A percentile compares a stretch with the other conserved stretches of the same genome.
phyloP scores from a whole-genome alignment of 2,113 vertebrate genomes.

The Aegotheles bennettii region DNA sequence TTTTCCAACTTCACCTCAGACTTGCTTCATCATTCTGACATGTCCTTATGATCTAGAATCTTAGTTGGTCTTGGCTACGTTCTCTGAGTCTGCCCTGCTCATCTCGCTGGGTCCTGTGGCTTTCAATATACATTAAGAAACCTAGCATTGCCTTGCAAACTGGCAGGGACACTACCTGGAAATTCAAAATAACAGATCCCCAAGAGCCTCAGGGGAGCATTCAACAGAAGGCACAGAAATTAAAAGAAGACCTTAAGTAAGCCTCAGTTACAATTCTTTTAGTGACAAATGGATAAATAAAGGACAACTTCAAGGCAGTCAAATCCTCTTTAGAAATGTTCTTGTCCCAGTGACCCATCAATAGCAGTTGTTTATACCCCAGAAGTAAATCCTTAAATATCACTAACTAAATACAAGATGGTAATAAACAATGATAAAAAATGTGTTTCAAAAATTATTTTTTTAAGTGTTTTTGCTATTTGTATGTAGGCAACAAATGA shows the following conservation, averaged over 20 bases:
- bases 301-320: neutral
- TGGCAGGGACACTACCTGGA: neutral
- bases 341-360: neutral
- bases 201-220: fast-evolving
- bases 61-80: neutral
- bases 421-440: neutral
- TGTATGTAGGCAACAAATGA: neutral
- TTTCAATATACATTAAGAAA: neutral
- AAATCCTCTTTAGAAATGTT: neutral
- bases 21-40: neutral
- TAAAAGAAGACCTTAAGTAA: neutral
- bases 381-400: neutral
- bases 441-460: fast-evolving
- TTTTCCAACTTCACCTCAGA: neutral
- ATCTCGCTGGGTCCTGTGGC: neutral
- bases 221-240: neutral
- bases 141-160: neutral
- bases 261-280: too few species aligned
- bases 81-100: neutral
- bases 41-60: neutral
- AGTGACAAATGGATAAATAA: neutral
- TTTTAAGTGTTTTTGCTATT: neutral
- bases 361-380: neutral
- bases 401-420: neutral
- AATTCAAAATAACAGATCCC: neutral